Evolutionary conservation across 2,888 invertebrate genomes (phyloP).

Genomic region (Ochropleura plecta): DNA sequence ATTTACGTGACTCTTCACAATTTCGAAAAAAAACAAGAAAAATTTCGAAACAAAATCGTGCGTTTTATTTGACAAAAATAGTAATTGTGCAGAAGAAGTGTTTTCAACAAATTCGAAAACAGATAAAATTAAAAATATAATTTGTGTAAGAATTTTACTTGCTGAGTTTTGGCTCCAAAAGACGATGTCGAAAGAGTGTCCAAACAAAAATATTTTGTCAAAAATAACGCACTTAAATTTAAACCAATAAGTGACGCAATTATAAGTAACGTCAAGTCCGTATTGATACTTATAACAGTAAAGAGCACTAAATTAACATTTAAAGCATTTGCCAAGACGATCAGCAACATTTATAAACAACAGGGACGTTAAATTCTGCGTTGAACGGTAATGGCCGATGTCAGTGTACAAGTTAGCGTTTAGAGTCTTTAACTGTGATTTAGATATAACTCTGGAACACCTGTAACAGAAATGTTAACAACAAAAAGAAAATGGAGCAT

Average conservation of each 20-base stretch:
- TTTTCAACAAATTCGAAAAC: background rate
- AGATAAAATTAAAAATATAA: background rate
- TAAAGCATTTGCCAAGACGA: constrained; percentile 87
- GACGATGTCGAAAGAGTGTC: background rate
- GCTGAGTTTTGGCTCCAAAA: constrained; percentile 15
- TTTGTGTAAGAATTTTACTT: constrained; percentile 24
- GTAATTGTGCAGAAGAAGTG: constrained; percentile 9
- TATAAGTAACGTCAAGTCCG: constrained; percentile 37
- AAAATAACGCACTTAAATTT: constrained; percentile 52
- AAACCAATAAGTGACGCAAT: constrained; percentile 17
- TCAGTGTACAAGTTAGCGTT: constrained; percentile 76
- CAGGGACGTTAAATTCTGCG: constrained; percentile 65
- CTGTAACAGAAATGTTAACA: constrained; percentile 69
- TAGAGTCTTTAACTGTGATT: constrained; percentile 65
- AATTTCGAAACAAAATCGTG: constrained; percentile 39
- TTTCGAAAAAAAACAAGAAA: constrained; percentile 39
- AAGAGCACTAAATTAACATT: constrained; percentile 82
- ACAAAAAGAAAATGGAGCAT: constrained; percentile 30
- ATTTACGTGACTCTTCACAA: constrained; percentile 79
- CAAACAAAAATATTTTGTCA: constrained; percentile 38
- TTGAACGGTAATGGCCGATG: constrained; percentile 71
- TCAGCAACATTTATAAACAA: constrained; percentile 84
- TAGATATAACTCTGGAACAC: constrained; percentile 43
- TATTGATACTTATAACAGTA: constrained; percentile 38
- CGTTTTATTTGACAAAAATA: constrained; percentile 57